Base-by-base conservation (phyloP, 2,888 invertebrate species). In the Proisotoma minuta region DNA sequence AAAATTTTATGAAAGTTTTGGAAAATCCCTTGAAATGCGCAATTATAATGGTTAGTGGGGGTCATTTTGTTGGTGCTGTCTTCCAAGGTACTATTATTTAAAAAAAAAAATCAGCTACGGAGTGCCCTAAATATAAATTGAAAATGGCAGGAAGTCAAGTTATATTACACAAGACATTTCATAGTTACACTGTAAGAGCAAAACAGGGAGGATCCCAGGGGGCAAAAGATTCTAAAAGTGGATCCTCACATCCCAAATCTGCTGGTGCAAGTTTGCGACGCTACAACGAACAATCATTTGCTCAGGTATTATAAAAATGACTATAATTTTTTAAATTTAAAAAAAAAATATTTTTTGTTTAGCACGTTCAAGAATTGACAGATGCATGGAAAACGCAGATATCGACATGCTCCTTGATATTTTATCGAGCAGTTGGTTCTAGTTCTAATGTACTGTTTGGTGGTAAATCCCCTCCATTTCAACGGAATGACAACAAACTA, bases 151-250 rank as follows among this genome's bases (percentile, higher is more conserved):
- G 54, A 3, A 23, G 39, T 15, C 27, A 54, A 54, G 40, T 54
- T 3, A n/a, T 39, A 2, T 22, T 43, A 1, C 91, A 92, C 75
- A 92, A 92, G 79, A 91, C 91, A 0, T 85, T 89, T 74, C 91
- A 91, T 76, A 86, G 87, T 53, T 94, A 93, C 75, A 89, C 89
- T 5, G 87, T 89, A 0, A 79, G 92, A 43, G 85, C 89, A 0
- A 90, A 90, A 39, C 90, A 92, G 77, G 92, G 92, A 0, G 86
- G 88, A 40, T 81, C 87, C 0, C 92, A 93, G 78, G 81, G 82
- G 10, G 79, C 82, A 0, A 79, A 84, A 49, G 91, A 91, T 76
- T 78, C 77, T 57, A 82, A 83, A 73, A 78, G 78, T 27, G 79
- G 77, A 5, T 84, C 84, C 0, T 83, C 82, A 47, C 84, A 85